Conservation (phyloP, 2,113 vertebrate species). For the Genyomyrus donnyi region DNA sequence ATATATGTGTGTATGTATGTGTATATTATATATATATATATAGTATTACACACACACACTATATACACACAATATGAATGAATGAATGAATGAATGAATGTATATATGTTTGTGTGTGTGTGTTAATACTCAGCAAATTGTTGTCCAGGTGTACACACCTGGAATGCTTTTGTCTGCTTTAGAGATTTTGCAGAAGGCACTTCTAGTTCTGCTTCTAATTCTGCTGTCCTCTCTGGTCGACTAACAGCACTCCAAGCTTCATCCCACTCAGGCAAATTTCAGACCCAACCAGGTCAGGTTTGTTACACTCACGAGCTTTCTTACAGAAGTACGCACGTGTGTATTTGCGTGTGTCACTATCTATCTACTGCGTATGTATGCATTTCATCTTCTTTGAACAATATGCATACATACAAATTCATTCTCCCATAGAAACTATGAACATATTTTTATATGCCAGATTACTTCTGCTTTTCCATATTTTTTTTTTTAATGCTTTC, state of each 20-base stretch:
- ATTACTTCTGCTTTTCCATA: constrained; percentile 32
- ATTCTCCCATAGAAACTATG: constrained; percentile 55
- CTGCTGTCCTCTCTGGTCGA: constrained; percentile 45
- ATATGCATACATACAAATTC: constrained; percentile 51
- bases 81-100: constrained; percentile 6
- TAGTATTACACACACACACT: not conserved
- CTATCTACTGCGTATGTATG: not conserved
- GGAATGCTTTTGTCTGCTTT: constrained; percentile 49
- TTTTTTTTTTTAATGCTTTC: not conserved
- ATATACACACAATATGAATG: not conserved
- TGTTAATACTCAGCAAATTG: not conserved
- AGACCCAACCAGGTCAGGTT: constrained; percentile 29
- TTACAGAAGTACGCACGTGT: constrained; percentile 51
- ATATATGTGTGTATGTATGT: not conserved
- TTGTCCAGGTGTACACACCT: constrained; percentile 44
- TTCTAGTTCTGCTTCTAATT: constrained; percentile 61
- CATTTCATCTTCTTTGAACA: constrained; percentile 10
- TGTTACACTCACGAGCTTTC: constrained; percentile 52
- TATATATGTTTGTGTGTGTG: constrained; percentile 5
- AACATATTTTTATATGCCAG: constrained; percentile 54
- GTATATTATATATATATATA: not conserved
- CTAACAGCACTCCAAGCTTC: constrained; percentile 47
- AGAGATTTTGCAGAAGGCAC: constrained; percentile 67
- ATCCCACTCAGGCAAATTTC: constrained; percentile 36
- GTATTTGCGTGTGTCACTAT: not conserved